These are phyloP conservation scores for Hyppa rectilinea DNA, from an alignment of 2,888 invertebrate species.

Conservation along the genomic window DNA sequence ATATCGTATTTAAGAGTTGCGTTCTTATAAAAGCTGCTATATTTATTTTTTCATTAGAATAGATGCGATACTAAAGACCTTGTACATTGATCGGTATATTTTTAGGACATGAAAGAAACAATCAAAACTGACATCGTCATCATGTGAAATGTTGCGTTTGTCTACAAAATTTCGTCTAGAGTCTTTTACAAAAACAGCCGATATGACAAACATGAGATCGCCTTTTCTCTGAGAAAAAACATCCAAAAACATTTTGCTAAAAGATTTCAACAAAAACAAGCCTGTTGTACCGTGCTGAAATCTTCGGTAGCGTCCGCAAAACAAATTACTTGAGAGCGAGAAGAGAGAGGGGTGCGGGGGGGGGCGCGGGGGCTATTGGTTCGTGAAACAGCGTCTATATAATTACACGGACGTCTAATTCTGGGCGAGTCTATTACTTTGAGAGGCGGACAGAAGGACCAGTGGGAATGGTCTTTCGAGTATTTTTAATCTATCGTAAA, in stretches of 20 bases:
- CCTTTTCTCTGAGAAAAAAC: conserved; percentile 11
- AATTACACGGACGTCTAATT: conserved; percentile 66
- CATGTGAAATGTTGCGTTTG: background rate
- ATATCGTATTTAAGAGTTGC: background rate
- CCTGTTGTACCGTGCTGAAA: conserved; percentile 49
- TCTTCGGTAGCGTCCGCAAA: conserved; percentile 58
- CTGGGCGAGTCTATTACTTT: conserved; percentile 50
- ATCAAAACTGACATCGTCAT: background rate
- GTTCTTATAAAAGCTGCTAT: background rate
- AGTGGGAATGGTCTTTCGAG: conserved; percentile 23
- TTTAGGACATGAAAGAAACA: background rate
- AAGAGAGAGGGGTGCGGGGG: conserved; percentile 8
- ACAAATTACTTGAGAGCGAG: conserved; percentile 66
- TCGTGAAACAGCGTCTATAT: conserved; percentile 68
- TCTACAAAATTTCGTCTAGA: background rate
- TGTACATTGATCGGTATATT: background rate
- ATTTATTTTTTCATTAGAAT: no score
- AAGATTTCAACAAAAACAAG: conserved; percentile 63
- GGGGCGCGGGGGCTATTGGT: conserved; percentile 52
- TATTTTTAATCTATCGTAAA: background rate
- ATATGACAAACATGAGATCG: background rate
- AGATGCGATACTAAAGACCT: background rate
- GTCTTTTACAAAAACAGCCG: background rate
- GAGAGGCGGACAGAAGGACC: conserved; percentile 34
- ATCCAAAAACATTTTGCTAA: conserved; percentile 36